These are phyloP conservation scores for Eulimnadia texana DNA, from an alignment of 1,140 invertebrate species.

Conservation along the genomic window DNA sequence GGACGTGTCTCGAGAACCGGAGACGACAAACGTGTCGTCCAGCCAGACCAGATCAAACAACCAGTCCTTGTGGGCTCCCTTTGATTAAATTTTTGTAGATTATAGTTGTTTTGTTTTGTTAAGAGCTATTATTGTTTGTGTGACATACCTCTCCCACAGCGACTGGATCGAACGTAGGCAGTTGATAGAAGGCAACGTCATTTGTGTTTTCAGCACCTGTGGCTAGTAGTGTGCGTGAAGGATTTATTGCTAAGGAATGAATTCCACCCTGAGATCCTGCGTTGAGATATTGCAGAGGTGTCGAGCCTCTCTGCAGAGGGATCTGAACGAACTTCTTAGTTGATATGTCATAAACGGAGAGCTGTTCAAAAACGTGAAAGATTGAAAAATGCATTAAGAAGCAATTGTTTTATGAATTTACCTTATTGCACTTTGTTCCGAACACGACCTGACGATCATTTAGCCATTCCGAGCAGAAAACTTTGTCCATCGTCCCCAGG, in stretches of 20 bases:
- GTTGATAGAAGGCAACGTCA: constrained; percentile 79
- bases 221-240: constrained; percentile 75
- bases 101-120: too few relatives aligned
- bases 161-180: constrained; percentile 85
- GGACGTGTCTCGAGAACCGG: constrained; percentile 72
- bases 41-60: constrained; percentile 93
- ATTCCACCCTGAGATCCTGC: constrained; percentile 63
- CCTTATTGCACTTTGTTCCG: constrained; percentile 93
- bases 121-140: background rate
- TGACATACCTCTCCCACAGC: constrained; percentile 67
- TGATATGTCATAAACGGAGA: constrained; percentile 69
- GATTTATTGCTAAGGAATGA: constrained; percentile 85
- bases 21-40: constrained; percentile 87
- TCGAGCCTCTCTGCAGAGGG: constrained; percentile 46
- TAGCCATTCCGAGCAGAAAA: constrained; percentile 92
- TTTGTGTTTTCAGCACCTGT: constrained; percentile 83
- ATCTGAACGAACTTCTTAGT: constrained; percentile 67
- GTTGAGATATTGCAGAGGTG: constrained; percentile 24
- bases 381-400: background rate
- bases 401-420: constrained; percentile 28
- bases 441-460: constrained; percentile 87
- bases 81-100: too few relatives aligned
- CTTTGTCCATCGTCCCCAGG: constrained; percentile 81
- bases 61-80: constrained; percentile 77
- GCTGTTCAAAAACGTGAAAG: constrained; percentile 31